A percentile compares a stretch with the other conserved stretches of the same genome.
Conservation (phyloP, 2,113 vertebrate genomes). For the Ginglymostoma cirratum region DNA sequence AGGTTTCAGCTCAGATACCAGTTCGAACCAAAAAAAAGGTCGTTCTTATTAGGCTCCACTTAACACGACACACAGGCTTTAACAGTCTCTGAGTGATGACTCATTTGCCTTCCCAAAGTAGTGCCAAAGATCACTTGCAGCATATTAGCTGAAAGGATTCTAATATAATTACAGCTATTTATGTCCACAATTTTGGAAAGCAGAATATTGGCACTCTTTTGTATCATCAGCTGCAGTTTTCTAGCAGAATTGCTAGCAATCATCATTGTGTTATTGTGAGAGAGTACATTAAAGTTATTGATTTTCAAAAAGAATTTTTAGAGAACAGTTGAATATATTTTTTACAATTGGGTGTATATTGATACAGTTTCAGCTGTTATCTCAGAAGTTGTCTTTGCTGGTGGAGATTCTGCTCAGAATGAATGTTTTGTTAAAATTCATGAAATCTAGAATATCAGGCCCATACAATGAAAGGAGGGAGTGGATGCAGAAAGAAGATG, state of each 20-base stretch:
- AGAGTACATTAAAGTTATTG: conserved; percentile 22
- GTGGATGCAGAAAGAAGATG: not conserved
- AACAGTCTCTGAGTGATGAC: not conserved
- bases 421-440: not conserved
- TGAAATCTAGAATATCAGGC: not conserved
- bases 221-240: not conserved
- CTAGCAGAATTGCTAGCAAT: conserved; percentile 21
- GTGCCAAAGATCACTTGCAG: not conserved
- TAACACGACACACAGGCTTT: not conserved
- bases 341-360: not conserved
- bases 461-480: not conserved
- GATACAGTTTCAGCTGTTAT: not conserved
- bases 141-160: conserved; percentile 36
- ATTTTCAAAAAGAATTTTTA: conserved; percentile 14
- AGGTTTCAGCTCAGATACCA: not conserved
- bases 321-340: not conserved
- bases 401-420: not conserved
- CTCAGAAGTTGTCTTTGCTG: not conserved
- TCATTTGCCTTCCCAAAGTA: not conserved
- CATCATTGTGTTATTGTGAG: conserved; percentile 8
- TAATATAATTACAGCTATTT: conserved; percentile 34
- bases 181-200: conserved; percentile 30
- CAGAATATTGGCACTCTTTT: not conserved
- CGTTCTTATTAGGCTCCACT: not conserved
- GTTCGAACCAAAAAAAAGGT: not conserved